Conservation (phyloP, 2,888 invertebrate genomes). For the Scaptodrosophila latifasciaeformis region DNA sequence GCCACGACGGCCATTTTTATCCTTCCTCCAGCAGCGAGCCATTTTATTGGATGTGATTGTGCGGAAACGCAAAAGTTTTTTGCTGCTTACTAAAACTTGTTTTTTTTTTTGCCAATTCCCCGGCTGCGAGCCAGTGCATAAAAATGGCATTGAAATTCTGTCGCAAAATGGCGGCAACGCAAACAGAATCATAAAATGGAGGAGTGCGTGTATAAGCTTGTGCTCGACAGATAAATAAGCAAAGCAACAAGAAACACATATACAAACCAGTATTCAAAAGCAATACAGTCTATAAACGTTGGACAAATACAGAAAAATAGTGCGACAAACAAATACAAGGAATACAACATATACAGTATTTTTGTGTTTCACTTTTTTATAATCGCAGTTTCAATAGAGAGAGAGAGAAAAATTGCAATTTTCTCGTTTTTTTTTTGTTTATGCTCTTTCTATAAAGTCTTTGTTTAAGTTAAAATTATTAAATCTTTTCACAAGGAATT, state of each 20-base stretch:
- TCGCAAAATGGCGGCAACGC: constrained; percentile 45
- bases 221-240: constrained; percentile 23
- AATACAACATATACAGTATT: too few relatives aligned
- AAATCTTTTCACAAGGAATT: too few relatives aligned
- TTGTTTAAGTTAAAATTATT: too few relatives aligned
- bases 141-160: constrained; percentile 35
- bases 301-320: constrained; percentile 30
- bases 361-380: too few relatives aligned
- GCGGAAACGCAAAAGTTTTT: constrained; percentile 61
- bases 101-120: constrained; percentile 24
- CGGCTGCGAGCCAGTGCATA: background rate
- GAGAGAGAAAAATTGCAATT: too few relatives aligned
- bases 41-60: constrained; percentile 66
- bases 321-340: too few relatives aligned
- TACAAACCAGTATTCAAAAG: too few relatives aligned
- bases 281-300: constrained; percentile 56
- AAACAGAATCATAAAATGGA: constrained; percentile 34
- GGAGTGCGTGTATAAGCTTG: constrained; percentile 1
- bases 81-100: constrained; percentile 29
- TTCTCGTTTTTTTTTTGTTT: too few relatives aligned
- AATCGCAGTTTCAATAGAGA: too few relatives aligned
- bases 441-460: too few relatives aligned
- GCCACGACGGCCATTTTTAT: constrained; percentile 2
- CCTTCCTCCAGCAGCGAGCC: constrained; percentile 28
- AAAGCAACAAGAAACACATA: background rate